Percentiles rank a stretch among this genome's conserved stretches.
These are phyloP conservation scores for Ameiurus melas DNA, from an alignment of 2,113 vertebrate genomes.

Conservation along the genomic window DNA sequence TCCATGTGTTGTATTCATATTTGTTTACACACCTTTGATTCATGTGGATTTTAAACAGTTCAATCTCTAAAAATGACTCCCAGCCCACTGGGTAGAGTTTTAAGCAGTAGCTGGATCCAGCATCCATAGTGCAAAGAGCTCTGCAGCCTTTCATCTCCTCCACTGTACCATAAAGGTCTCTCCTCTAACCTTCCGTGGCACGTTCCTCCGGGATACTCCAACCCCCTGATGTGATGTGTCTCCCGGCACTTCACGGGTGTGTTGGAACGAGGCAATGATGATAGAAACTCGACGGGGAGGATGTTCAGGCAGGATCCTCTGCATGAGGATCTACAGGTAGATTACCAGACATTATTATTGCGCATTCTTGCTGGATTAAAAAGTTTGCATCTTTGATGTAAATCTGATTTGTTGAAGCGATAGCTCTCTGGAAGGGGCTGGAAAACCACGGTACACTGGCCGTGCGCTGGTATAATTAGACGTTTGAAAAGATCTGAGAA, in stretches of 20 bases:
- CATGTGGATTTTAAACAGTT: neutral
- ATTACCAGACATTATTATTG: neutral
- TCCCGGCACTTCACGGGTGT: neutral
- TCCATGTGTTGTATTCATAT: neutral
- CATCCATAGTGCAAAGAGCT: conserved; percentile 8
- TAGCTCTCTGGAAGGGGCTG: neutral
- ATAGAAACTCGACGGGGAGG: neutral
- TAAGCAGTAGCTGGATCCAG: conserved; percentile 3
- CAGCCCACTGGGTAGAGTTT: neutral
- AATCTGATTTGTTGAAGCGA: neutral
- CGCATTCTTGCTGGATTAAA: neutral
- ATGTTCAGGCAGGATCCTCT: neutral
- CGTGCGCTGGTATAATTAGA: neutral
- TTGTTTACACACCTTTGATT: neutral
- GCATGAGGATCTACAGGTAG: neutral
- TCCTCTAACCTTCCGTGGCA: conserved; percentile 24
- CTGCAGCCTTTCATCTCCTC: conserved; percentile 31
- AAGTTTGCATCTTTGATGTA: neutral
- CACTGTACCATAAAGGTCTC: conserved; percentile 24
- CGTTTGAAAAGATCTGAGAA: neutral
- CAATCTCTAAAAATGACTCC: neutral
- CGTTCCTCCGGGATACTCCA: neutral
- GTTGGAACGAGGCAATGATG: neutral
- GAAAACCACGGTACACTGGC: no score
- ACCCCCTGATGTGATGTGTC: neutral